A percentile compares a stretch with the other conserved stretches of the same genome.
phyloP scores from a whole-genome alignment of 2,797 vertebrate species.

The Anguilla anguilla region DNA sequence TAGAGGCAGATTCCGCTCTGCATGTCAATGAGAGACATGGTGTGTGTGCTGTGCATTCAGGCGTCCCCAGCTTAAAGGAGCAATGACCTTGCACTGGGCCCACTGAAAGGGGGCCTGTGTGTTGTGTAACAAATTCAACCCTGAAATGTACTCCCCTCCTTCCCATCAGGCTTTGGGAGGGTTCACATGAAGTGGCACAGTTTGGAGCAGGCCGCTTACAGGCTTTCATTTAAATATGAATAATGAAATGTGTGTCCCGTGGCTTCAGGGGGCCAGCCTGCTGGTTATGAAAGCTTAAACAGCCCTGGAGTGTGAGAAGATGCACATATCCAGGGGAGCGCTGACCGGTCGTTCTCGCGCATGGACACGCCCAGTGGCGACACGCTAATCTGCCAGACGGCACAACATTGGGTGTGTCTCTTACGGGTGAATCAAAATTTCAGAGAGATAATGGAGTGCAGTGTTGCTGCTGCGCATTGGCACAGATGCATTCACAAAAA shows the following conservation, averaged over 20 bases:
- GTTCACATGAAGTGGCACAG: neutral
- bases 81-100: conserved; percentile 43
- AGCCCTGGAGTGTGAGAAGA: neutral
- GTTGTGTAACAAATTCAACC: neutral
- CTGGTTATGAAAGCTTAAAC: neutral
- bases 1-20: conserved; percentile 10
- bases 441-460: conserved; percentile 31
- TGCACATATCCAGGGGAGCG: neutral
- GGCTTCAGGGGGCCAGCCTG: neutral
- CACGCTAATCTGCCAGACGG: conserved; percentile 48
- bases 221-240: conserved; percentile 43
- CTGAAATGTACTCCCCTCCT: neutral
- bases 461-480: conserved; percentile 24
- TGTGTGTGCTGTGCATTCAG: conserved; percentile 35
- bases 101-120: conserved; percentile 25
- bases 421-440: neutral
- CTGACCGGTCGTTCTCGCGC: conserved; percentile 27
- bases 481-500: neutral
- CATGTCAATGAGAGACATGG: conserved; percentile 22
- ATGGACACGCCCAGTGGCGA: conserved; percentile 37
- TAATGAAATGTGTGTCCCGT: conserved; percentile 42
- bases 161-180: neutral
- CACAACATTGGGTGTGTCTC: conserved; percentile 43
- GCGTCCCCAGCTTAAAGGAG: conserved; percentile 37
- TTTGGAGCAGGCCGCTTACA: neutral